Conservation (phyloP, 2,888 invertebrate species). For the Apodemia hepburni region DNA sequence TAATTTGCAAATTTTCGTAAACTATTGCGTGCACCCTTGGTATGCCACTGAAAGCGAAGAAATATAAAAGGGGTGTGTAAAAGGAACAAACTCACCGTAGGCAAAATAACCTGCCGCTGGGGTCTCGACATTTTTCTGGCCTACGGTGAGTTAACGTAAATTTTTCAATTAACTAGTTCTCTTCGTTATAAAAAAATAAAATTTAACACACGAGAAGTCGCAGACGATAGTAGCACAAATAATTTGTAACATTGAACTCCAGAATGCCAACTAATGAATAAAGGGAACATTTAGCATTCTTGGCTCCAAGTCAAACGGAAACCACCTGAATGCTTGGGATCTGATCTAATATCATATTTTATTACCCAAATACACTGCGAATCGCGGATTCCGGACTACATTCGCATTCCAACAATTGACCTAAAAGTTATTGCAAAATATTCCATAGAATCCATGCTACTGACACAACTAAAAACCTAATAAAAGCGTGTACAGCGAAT, state of each 20-base stretch:
- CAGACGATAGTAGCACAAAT: not conserved
- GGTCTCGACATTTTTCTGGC: no score
- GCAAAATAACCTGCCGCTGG: no score
- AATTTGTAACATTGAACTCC: not conserved
- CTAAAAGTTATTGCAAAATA: conserved; percentile 3
- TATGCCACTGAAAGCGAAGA: no score
- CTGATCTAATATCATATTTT: conserved; percentile 4
- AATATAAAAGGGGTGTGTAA: no score
- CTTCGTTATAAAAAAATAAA: no score
- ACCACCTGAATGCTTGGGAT: conserved; percentile 31
- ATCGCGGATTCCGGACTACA: not conserved
- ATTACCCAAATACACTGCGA: not conserved
- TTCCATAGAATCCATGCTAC: not conserved
- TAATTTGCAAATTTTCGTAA: no score
- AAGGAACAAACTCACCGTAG: no score
- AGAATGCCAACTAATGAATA: conserved; percentile 9
- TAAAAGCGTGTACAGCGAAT: no score
- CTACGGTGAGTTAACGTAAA: no score
- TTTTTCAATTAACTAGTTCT: no score
- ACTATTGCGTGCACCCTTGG: no score
- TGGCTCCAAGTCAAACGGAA: conserved; percentile 53
- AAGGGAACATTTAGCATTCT: conserved; percentile 43
- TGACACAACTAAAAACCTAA: no score
- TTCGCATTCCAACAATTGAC: not conserved
- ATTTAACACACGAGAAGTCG: not conserved